Base-by-base conservation (phyloP, 2,888 invertebrate genomes). In the Orgyia antiqua region DNA sequence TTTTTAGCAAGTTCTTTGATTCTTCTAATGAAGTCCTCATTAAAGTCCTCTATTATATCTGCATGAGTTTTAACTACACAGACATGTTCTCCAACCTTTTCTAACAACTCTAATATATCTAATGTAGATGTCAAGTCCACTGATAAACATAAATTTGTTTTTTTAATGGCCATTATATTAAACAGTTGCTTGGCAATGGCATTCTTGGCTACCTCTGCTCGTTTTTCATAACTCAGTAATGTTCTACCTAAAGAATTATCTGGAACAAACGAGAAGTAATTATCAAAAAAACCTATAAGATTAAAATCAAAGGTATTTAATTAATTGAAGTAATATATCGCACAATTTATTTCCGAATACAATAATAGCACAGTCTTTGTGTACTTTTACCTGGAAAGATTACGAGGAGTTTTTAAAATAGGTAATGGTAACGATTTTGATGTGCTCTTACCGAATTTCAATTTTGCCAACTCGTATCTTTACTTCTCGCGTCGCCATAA, bases 11-110 rank as follows among this genome's bases (percentile, higher is more conserved):
- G 63, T 13, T 88, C 74, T 50, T 88, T 87, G 6, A 99, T 73
- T 31, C 87, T 76, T 1, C 65, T 59, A 0, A 92, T 73, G 44
- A 95, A 92, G 27, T 90, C 88, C 0, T 82, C 64, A 31, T 71
- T 89, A 58, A 94, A 98, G 68, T 97, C 94, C 47, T 92, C 90
- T 10, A 98, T 82, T 13, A 96, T 94, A 58, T 99, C 98, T 0
- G 93, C 80, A 67, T 99, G 98, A 0, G 94, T 93, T 83, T 99
- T 99, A 0, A 98, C 87, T 28, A 95, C 79, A 51, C 95, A 96
- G 29, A 98, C 92, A 58, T 94, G 90, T 4, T 95, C 94, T 0
- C 96, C 98, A 29, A 95, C 90, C 60, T 89, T 76, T 51, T 93
- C 90, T 1, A 93, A 88, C 0, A 96, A 76, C 39, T 93, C 88